Percentiles rank a stretch among this genome's conserved stretches.
These are phyloP conservation scores for Phalacrocorax aristotelis DNA, from an alignment of 2,113 vertebrate species.

Conservation along the genomic window DNA sequence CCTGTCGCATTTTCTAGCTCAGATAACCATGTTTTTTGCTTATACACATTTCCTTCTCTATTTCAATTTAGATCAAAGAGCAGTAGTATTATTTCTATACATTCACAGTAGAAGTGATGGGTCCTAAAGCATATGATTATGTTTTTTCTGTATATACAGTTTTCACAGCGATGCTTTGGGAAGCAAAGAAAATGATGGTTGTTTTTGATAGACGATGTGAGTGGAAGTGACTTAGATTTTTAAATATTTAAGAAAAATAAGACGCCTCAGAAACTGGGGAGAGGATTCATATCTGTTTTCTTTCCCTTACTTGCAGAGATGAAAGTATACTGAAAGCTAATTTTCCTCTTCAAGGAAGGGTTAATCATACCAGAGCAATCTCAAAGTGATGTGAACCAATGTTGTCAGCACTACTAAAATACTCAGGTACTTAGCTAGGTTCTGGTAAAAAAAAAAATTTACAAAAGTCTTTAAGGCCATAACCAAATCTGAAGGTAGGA, in stretches of 20 bases:
- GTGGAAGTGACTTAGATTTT: not conserved
- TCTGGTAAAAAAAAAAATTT: not conserved
- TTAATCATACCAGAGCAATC: not conserved
- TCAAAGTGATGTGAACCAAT: not conserved
- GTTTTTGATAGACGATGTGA: not conserved
- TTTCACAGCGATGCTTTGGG: not conserved
- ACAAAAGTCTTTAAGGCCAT: not conserved
- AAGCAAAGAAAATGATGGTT: not conserved
- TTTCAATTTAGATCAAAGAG: not conserved
- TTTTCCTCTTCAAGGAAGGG: not conserved
- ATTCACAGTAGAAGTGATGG: not conserved
- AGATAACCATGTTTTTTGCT: not conserved
- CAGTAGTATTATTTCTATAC: not conserved
- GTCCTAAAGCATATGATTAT: not conserved
- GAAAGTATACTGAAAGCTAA: not conserved
- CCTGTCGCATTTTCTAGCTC: not conserved
- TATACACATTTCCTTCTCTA: not conserved
- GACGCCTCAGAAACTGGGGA: not conserved
- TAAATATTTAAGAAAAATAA: not conserved
- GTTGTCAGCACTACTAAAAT: not conserved
- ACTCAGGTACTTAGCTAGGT: not conserved
- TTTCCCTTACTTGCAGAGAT: not conserved
- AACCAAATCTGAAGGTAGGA: not conserved
- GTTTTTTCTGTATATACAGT: not conserved
- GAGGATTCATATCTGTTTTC: not conserved